A percentile compares a stretch with the other conserved stretches of the same genome.
phyloP scores from a whole-genome alignment of 2,888 invertebrate genomes.

The Carcina quercana region DNA sequence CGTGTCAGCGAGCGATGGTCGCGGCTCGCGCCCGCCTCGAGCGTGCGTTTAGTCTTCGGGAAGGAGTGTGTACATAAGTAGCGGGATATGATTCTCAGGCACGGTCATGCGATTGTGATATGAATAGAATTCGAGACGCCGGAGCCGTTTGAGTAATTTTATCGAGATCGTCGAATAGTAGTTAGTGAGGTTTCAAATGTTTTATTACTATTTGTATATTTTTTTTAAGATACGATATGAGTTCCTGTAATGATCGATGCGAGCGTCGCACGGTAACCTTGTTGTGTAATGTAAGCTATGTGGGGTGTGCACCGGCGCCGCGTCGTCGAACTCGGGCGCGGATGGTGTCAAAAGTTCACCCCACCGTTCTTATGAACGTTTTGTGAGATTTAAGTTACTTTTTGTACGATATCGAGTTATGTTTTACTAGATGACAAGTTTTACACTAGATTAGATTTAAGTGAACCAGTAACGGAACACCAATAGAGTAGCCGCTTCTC shows the following conservation, averaged over 20 bases:
- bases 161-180: constrained; percentile 71
- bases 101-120: constrained; percentile 74
- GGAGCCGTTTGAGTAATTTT: constrained; percentile 68
- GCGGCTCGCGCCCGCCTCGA: constrained; percentile 31
- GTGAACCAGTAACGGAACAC: constrained; percentile 72
- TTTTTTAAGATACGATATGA: constrained; percentile 73
- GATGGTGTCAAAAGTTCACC: constrained; percentile 55
- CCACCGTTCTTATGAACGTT: constrained; percentile 69
- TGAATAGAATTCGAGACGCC: constrained; percentile 70
- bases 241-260: constrained; percentile 70
- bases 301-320: constrained; percentile 27
- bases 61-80: constrained; percentile 71
- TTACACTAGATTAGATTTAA: constrained; percentile 73
- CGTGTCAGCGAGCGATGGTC: no score
- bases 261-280: constrained; percentile 52
- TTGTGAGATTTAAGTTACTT: constrained; percentile 72
- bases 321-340: constrained; percentile 19
- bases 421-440: constrained; percentile 67
- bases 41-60: constrained; percentile 41
- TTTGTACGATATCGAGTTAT: constrained; percentile 61
- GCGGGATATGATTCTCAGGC: constrained; percentile 71
- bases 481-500: constrained; percentile 75
- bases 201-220: constrained; percentile 72
- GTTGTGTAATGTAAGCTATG: constrained; percentile 60
- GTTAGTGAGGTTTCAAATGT: constrained; percentile 74